A percentile compares a stretch with the other conserved stretches of the same genome.
Evolutionary conservation across 2,888 invertebrate genomes (phyloP).

Genomic region (Ptilodon capucinus): DNA sequence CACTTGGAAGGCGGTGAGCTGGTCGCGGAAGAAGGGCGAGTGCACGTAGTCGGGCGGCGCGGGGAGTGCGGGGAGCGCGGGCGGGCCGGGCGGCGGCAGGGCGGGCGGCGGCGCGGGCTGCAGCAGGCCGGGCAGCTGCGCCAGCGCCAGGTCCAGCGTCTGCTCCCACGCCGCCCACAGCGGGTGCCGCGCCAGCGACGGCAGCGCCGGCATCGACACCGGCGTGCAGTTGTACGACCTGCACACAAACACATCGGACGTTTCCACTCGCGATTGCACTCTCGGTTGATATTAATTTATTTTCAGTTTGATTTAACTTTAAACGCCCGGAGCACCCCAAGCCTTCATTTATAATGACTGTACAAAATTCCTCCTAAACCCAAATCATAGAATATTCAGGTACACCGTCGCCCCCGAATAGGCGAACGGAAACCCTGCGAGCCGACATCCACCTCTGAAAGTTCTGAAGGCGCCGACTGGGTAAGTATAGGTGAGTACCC

Average conservation of each 20-base stretch:
- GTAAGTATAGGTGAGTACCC: too few relatives aligned
- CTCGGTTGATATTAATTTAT: too few relatives aligned
- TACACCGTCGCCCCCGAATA: too few relatives aligned
- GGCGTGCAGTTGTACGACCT: conserved; percentile 97
- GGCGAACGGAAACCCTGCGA: too few relatives aligned
- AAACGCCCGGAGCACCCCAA: too few relatives aligned
- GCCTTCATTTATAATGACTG: too few relatives aligned
- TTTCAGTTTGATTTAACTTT: too few relatives aligned
- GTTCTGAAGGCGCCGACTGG: too few relatives aligned
- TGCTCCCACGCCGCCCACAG: conserved; percentile 99
- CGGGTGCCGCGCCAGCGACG: conserved; percentile 93
- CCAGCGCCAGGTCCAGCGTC: conserved; percentile 95
- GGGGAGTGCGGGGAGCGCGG: conserved; percentile 68
- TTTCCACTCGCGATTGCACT: too few relatives aligned
- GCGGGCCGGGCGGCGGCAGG: conserved; percentile 77
- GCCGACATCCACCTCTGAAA: too few relatives aligned
- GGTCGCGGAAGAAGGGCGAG: conserved; percentile 98
- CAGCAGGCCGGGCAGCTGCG: conserved; percentile 92
- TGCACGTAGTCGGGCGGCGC: conserved; percentile 80
- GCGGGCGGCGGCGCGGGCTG: conserved; percentile 93
- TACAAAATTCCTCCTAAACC: too few relatives aligned
- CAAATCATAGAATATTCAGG: too few relatives aligned
- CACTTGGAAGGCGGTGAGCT: conserved; percentile 98
- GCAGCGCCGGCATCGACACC: conserved; percentile 95
- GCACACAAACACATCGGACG: conserved; percentile 8